phyloP scores from a whole-genome alignment of 2,113 vertebrate species.

The Chascanopsetta lugubris region DNA sequence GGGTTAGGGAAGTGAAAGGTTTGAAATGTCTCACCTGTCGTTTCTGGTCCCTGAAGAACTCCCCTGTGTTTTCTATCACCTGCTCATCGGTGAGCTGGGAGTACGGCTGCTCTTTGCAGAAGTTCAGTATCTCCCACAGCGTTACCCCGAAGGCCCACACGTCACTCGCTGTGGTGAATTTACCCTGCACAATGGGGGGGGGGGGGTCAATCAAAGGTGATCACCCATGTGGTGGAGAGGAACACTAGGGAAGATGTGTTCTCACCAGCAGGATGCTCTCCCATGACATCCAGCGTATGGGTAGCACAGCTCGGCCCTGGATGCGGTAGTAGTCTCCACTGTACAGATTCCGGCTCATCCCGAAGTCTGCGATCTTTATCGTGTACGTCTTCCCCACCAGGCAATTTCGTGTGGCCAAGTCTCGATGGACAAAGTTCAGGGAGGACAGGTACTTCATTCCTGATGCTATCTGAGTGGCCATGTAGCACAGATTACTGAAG shows the following conservation, averaged over 20 bases:
- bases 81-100: constrained; percentile 95
- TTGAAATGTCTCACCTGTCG: constrained; percentile 83
- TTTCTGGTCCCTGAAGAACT: constrained; percentile 98
- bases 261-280: constrained; percentile 96
- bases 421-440: constrained; percentile 96
- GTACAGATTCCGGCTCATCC: constrained; percentile 98
- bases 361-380: constrained; percentile 99
- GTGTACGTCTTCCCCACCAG: constrained; percentile 96
- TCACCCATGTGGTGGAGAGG: no score
- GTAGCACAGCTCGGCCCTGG: constrained; percentile 94
- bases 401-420: constrained; percentile 96
- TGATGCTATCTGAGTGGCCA: constrained; percentile 94
- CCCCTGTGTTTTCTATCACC: constrained; percentile 98
- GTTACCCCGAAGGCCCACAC: constrained; percentile 97
- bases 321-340: constrained; percentile 98
- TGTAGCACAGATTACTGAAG: constrained; percentile 88
- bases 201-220: no score
- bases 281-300: constrained; percentile 99
- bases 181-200: constrained; percentile 82
- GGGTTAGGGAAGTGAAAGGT: background rate
- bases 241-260: no score
- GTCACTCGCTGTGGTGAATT: constrained; percentile 98
- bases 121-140: constrained; percentile 95
- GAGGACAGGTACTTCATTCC: constrained; percentile 99
- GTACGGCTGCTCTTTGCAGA: constrained; percentile 96